These are phyloP conservation scores for Myiotriccus ornatus DNA, from an alignment of 2,797 vertebrate genomes.

Conservation along the genomic window DNA sequence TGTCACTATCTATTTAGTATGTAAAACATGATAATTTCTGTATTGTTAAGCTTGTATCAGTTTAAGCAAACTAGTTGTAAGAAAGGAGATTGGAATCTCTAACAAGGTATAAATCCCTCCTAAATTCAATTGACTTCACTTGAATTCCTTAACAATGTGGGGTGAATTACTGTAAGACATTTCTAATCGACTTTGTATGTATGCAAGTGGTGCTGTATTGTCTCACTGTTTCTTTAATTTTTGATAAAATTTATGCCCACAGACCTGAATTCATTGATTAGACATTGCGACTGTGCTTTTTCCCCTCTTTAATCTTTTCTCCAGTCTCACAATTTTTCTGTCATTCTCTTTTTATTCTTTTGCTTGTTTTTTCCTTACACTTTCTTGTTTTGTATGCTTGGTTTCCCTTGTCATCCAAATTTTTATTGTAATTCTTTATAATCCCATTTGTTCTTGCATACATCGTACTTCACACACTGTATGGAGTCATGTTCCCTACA, in stretches of 20 bases:
- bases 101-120: background rate
- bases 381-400: background rate
- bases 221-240: background rate
- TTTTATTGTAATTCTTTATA: background rate
- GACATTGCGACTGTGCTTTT: background rate
- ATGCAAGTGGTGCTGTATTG: background rate
- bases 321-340: background rate
- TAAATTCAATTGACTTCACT: background rate
- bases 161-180: background rate
- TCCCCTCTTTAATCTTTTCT: background rate
- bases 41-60: background rate
- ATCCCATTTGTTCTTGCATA: background rate
- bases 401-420: background rate
- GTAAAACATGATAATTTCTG: background rate
- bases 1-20: background rate
- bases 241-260: background rate
- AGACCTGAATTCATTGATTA: background rate
- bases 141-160: background rate
- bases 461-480: background rate
- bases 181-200: background rate
- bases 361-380: background rate
- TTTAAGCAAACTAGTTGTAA: background rate
- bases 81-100: background rate
- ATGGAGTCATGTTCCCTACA: accelerated
- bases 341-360: background rate